Conservation (phyloP, 2,797 vertebrate genomes). For the Orientallactaga sibirica region DNA sequence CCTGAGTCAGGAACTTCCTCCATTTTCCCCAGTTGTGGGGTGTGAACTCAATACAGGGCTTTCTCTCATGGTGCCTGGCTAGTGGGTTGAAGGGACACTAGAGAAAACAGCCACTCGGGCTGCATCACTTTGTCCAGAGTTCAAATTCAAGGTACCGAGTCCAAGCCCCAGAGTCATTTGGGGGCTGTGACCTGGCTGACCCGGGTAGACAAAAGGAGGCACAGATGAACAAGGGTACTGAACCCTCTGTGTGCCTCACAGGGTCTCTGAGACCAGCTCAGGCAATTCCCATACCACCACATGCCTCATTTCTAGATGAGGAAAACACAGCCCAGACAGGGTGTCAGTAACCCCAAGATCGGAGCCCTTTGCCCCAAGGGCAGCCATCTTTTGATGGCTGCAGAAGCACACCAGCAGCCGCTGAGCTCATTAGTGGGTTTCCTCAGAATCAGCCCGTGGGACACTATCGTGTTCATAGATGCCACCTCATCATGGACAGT, state of each 20-base stretch:
- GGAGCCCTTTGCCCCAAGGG: not conserved
- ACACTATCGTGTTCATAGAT: not conserved
- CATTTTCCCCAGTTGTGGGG: not conserved
- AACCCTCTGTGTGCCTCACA: not conserved
- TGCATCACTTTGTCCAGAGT: not conserved
- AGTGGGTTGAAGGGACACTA: not conserved
- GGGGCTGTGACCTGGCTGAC: not conserved
- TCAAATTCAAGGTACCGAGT: too few species aligned
- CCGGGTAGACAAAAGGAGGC: not conserved
- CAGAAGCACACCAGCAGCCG: not conserved
- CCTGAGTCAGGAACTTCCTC: not conserved
- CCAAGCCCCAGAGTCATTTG: not conserved
- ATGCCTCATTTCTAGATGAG: not conserved
- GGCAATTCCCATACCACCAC: not conserved
- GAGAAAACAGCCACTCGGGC: not conserved
- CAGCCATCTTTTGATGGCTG: not conserved
- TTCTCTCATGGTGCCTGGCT: not conserved
- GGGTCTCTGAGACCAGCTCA: not conserved
- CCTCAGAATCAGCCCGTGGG: not conserved
- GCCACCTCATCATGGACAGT: not conserved
- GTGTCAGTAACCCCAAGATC: not conserved
- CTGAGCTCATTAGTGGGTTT: not conserved
- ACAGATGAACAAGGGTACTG: not conserved
- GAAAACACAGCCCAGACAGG: not conserved
- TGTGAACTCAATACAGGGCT: not conserved